Evolutionary conservation across 1,140 invertebrate genomes (phyloP).

Genomic region (Lethrus apterus): DNA sequence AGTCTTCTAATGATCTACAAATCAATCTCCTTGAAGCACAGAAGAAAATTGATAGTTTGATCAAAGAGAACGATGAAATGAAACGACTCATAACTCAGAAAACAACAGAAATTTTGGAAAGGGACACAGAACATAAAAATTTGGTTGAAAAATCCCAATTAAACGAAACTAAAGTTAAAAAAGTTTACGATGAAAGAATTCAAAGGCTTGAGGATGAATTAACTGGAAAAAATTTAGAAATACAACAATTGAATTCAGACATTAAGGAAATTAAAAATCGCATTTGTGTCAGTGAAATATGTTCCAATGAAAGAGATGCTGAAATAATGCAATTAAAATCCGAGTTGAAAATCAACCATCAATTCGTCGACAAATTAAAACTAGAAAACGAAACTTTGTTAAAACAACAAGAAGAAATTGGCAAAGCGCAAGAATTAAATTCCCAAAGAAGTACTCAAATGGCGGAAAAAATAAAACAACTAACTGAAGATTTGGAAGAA

Average conservation of each 20-base stretch:
- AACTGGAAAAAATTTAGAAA: no score
- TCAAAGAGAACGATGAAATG: slow-evolving; percentile 1
- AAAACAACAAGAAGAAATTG: slow-evolving; percentile 33
- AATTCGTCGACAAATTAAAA: background rate
- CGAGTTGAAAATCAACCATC: slow-evolving; percentile 1
- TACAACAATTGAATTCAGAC: no score
- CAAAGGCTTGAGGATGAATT: no score
- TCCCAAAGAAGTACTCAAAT: slow-evolving; percentile 40
- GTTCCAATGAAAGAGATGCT: slow-evolving; percentile 7
- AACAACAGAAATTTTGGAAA: no score
- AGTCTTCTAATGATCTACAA: background rate
- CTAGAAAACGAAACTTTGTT: background rate
- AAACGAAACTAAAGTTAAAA: no score
- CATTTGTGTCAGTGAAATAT: background rate
- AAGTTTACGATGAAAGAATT: no score
- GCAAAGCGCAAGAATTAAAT: slow-evolving; percentile 38
- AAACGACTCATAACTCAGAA: no score
- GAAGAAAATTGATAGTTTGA: slow-evolving; percentile 1
- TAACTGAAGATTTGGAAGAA: slow-evolving; percentile 11
- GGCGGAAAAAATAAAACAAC: slow-evolving; percentile 34
- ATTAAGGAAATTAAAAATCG: no score
- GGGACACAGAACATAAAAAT: no score
- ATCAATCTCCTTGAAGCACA: background rate
- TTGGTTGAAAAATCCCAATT: no score
- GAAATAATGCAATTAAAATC: slow-evolving; percentile 20